A percentile compares a stretch with the other conserved stretches of the same genome.
Conservation (phyloP, 2,797 vertebrate genomes). For the Vespertilio murinus region DNA sequence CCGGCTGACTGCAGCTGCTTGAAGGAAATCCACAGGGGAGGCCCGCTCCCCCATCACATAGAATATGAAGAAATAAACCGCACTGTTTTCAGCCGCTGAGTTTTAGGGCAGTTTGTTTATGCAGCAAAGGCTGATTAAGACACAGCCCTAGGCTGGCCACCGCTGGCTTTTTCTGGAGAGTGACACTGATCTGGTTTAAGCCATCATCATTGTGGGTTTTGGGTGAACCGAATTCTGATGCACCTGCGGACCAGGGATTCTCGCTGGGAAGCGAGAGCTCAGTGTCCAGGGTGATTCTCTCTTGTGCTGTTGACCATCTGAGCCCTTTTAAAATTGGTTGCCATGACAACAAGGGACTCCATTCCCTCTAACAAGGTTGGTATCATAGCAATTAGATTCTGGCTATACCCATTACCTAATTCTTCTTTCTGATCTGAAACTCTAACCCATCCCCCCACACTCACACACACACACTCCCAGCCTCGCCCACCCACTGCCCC, state of each 20-base stretch:
- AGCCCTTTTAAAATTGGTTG: conserved; percentile 50
- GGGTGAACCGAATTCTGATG: neutral
- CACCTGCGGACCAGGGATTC: neutral
- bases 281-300: neutral
- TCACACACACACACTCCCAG: neutral
- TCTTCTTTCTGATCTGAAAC: conserved; percentile 39
- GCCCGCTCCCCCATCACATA: accelerated
- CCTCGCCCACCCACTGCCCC: neutral
- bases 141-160: neutral
- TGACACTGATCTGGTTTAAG: neutral
- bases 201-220: neutral
- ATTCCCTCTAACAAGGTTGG: conserved; percentile 68
- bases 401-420: conserved; percentile 61
- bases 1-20: neutral
- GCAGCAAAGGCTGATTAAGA: conserved; percentile 15
- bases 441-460: neutral
- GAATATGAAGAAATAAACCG: neutral
- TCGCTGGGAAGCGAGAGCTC: neutral
- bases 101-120: neutral
- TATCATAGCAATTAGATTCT: conserved; percentile 65
- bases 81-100: neutral
- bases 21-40: accelerated
- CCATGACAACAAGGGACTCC: conserved; percentile 69
- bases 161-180: neutral
- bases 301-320: neutral